Base-by-base conservation (phyloP, 2,888 invertebrate species). In the Caenorhabditis wallacei region DNA sequence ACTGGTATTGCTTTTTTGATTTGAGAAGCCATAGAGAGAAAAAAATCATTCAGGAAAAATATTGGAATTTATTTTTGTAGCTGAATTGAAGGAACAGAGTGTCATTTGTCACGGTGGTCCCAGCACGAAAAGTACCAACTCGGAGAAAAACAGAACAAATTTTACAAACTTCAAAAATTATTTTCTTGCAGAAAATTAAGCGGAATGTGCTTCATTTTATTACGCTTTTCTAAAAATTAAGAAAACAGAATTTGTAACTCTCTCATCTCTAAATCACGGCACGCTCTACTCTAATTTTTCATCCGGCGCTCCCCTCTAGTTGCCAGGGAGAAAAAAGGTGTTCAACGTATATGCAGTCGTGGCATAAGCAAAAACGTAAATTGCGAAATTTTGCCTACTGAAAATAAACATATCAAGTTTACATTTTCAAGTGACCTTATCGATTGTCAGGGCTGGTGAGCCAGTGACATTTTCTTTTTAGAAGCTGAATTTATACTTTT, bases 1-100 rank as follows among this genome's bases (percentile, higher is more conserved):
- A 46, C 57, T 46, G 22, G 53, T 56, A 64, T 59, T 48, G 57
- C 63, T n/a, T 13, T 74, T 18, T 40, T 74, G 59, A n/a, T n/a
- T 35, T 35, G n/a, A n/a, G n/a, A n/a, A n/a, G n/a, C n/a, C n/a
- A n/a, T n/a, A n/a, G n/a, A n/a, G 66, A n/a, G 24, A 51, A 66
- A 51, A 20, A 18, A n/a, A 35, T 7, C 35, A 35, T 35, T n/a
- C n/a, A n/a, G n/a, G n/a, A n/a, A n/a, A n/a, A n/a, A n/a, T n/a
- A n/a, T n/a, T n/a, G n/a, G n/a, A n/a, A n/a, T n/a, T n/a, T n/a
- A n/a, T n/a, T n/a, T n/a, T n/a, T n/a, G n/a, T n/a, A n/a, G n/a
- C n/a, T n/a, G n/a, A n/a, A n/a, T n/a, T n/a, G 30, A 30, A 30
- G 30, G 4, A 30, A 30, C 30, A 30, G 30, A 30, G 3, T 30